phyloP scores from a whole-genome alignment of 2,113 vertebrate species.

The Pseudopipra pipra region DNA sequence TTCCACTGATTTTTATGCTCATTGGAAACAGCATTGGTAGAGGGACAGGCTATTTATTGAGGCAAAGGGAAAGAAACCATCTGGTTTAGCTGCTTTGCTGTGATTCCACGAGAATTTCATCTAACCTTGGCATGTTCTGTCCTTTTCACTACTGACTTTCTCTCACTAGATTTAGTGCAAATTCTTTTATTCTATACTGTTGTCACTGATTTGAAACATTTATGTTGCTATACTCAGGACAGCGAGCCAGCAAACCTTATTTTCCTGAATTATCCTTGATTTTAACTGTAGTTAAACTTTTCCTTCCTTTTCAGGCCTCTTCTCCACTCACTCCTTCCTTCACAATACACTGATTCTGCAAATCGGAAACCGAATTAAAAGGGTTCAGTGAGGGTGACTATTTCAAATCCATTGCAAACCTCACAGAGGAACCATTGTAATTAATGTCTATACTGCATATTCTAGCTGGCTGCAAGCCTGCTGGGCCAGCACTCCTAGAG shows the following conservation, averaged over 20 bases:
- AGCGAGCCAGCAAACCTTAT: neutral
- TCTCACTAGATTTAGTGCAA: neutral
- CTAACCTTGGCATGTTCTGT: neutral
- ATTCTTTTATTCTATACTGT: neutral
- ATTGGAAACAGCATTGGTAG: neutral
- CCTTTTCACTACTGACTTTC: neutral
- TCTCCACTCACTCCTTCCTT: neutral
- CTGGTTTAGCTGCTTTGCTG: neutral
- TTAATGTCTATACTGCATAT: neutral
- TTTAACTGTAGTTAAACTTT: neutral
- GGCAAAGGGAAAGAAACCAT: neutral
- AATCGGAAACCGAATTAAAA: neutral
- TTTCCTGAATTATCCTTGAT: neutral
- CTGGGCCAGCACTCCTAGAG: neutral
- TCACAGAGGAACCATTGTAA: neutral
- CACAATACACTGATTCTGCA: neutral
- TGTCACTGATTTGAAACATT: neutral
- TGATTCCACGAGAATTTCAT: neutral
- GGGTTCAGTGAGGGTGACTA: neutral
- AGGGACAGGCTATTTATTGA: neutral
- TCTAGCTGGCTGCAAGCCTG: neutral
- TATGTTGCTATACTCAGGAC: neutral
- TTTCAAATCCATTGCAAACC: neutral
- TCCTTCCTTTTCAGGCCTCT: neutral
- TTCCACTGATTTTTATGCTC: neutral